Conservation (phyloP, 2,888 invertebrate genomes). For the Drosophila prolongata region DNA sequence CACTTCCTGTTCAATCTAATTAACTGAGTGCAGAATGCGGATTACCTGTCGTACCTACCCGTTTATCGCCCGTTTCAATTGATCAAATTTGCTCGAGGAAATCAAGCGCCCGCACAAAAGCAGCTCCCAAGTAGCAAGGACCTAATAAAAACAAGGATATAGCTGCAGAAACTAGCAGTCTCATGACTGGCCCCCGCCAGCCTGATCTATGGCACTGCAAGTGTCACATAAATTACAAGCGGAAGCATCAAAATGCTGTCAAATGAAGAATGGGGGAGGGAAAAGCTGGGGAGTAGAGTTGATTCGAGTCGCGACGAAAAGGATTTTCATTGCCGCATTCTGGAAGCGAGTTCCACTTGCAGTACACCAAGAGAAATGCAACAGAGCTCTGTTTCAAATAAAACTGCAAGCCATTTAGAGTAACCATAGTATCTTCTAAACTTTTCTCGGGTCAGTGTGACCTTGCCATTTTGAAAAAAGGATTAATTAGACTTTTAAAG, state of each 20-base stretch:
- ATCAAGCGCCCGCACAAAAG: slow-evolving; percentile 58
- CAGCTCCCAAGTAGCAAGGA: slow-evolving; percentile 38
- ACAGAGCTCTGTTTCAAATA: no score
- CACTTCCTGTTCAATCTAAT: slow-evolving; percentile 32
- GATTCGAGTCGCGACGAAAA: slow-evolving; percentile 53
- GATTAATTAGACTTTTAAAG: no score
- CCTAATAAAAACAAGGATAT: slow-evolving; percentile 61
- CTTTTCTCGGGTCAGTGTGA: background rate
- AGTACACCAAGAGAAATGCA: slow-evolving; percentile 3
- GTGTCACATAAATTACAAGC: slow-evolving; percentile 80
- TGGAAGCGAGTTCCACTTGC: slow-evolving; percentile 29
- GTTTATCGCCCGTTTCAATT: slow-evolving; percentile 33
- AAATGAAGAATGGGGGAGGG: slow-evolving; percentile 40
- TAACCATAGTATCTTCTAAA: background rate
- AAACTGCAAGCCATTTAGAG: background rate
- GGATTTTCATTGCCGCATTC: slow-evolving; percentile 66
- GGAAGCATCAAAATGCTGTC: slow-evolving; percentile 79
- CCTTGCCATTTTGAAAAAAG: background rate
- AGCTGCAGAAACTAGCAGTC: slow-evolving; percentile 28
- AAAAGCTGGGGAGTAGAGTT: slow-evolving; percentile 9
- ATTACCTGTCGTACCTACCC: slow-evolving; percentile 34
- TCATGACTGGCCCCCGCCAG: slow-evolving; percentile 53
- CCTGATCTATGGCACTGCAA: slow-evolving; percentile 77
- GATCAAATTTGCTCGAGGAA: slow-evolving; percentile 62
- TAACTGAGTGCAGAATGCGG: slow-evolving; percentile 17